A percentile compares a stretch with the other conserved stretches of the same genome.
Conservation (phyloP, 2,113 vertebrate genomes). For the Sylvia atricapilla region DNA sequence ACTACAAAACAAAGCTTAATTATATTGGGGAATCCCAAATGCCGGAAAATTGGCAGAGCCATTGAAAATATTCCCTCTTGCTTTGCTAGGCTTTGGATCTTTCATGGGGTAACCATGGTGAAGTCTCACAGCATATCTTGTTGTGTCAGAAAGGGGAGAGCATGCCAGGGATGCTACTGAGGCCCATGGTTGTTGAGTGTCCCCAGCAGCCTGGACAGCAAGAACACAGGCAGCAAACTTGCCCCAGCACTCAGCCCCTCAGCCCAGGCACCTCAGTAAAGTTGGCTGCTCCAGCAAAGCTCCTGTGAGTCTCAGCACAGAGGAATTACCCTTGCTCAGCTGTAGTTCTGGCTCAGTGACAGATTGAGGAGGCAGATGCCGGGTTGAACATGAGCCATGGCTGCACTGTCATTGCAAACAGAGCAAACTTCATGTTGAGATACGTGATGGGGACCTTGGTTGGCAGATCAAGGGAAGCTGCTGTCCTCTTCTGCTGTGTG, state of each 20-base stretch:
- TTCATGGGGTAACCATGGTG: not conserved
- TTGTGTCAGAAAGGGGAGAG: not conserved
- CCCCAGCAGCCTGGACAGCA: not conserved
- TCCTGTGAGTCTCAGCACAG: not conserved
- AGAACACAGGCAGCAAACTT: not conserved
- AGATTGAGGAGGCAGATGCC: accelerated
- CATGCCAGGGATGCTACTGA: not conserved
- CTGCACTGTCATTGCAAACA: not conserved
- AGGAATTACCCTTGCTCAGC: not conserved
- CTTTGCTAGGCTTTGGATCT: not conserved
- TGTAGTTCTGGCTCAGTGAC: not conserved
- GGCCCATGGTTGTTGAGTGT: not conserved
- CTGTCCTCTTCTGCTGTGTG: not conserved
- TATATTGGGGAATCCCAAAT: not conserved
- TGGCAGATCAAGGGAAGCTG: not conserved
- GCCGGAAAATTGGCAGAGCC: not conserved
- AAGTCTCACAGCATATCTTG: not conserved
- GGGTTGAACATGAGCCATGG: accelerated
- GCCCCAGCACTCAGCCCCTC: accelerated
- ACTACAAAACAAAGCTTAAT: not conserved
- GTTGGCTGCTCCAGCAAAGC: not conserved
- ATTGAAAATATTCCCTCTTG: not conserved
- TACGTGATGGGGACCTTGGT: not conserved
- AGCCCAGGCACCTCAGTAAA: not conserved
- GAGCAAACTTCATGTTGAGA: not conserved